phyloP scores from a whole-genome alignment of 1,140 invertebrate species.

The Hycleus phaleratus region DNA sequence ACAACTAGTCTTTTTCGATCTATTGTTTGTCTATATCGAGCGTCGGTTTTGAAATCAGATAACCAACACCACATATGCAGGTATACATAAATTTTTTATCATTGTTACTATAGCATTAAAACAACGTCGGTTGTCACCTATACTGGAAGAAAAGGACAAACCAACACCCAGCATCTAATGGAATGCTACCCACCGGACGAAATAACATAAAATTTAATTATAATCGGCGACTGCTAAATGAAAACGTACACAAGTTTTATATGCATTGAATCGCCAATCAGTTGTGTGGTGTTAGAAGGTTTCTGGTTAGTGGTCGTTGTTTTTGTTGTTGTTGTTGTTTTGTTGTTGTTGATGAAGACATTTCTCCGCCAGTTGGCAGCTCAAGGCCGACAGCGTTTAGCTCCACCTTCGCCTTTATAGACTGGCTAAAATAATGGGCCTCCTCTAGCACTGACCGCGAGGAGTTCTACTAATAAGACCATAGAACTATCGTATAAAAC shows the following conservation, averaged over 20 bases:
- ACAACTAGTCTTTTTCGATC: constrained; percentile 11
- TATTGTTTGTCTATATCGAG: not conserved
- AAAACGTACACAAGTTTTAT: constrained; percentile 9
- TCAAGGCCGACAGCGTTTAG: constrained; percentile 16
- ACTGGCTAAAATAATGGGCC: constrained; percentile 12
- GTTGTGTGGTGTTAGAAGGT: constrained; percentile 7
- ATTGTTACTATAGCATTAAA: not conserved
- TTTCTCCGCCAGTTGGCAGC: constrained; percentile 20
- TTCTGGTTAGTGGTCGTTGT: constrained; percentile 1
- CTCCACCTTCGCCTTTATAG: constrained; percentile 15
- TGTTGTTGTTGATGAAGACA: constrained; percentile 19
- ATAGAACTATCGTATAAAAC: not conserved
- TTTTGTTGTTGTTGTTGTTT: not conserved
- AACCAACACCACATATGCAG: not conserved
- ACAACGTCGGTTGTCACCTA: not conserved
- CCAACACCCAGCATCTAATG: no score
- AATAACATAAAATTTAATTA: not conserved
- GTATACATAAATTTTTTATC: not conserved
- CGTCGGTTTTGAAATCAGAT: not conserved
- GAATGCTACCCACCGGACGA: no score
- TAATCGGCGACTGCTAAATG: not conserved
- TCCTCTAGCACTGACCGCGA: not conserved
- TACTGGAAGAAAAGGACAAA: not conserved
- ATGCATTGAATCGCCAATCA: constrained; percentile 4
- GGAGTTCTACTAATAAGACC: not conserved